These are phyloP conservation scores for Microvelia longipes DNA, from an alignment of 1,140 invertebrate genomes.

Conservation along the genomic window DNA sequence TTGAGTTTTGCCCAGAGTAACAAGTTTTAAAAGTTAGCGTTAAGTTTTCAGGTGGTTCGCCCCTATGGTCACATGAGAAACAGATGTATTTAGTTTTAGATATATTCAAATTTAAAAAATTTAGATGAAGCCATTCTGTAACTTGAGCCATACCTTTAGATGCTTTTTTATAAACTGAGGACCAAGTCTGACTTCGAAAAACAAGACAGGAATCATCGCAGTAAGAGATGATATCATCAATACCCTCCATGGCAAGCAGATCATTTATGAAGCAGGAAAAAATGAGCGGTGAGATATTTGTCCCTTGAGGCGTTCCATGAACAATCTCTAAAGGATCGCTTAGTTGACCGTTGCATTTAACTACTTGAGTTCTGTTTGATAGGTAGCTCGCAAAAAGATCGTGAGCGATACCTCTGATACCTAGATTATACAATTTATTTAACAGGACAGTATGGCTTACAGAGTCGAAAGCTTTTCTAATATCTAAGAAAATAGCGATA, in stretches of 20 bases:
- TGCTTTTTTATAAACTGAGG: background rate
- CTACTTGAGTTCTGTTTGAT: background rate
- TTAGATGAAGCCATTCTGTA: background rate
- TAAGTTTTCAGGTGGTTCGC: too few relatives aligned
- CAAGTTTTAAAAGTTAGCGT: too few relatives aligned
- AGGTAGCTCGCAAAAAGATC: background rate
- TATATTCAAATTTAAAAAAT: background rate
- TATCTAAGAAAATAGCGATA: background rate
- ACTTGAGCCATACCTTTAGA: background rate
- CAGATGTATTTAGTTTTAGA: background rate
- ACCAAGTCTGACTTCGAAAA: background rate
- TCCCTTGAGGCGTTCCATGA: background rate
- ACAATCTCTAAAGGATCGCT: background rate
- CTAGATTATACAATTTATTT: background rate
- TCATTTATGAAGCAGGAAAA: background rate
- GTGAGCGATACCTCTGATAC: background rate
- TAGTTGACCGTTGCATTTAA: background rate
- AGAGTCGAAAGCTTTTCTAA: background rate
- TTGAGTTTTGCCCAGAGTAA: too few relatives aligned
- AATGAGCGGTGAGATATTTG: background rate
- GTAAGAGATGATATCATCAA: background rate
- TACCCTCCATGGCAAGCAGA: background rate
- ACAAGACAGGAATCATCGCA: background rate
- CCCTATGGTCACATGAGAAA: too few relatives aligned
- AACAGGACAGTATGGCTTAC: background rate